Percentiles rank a stretch among this genome's conserved stretches.
Conservation (phyloP, 1,140 invertebrate genomes). For the Prorops nasuta region DNA sequence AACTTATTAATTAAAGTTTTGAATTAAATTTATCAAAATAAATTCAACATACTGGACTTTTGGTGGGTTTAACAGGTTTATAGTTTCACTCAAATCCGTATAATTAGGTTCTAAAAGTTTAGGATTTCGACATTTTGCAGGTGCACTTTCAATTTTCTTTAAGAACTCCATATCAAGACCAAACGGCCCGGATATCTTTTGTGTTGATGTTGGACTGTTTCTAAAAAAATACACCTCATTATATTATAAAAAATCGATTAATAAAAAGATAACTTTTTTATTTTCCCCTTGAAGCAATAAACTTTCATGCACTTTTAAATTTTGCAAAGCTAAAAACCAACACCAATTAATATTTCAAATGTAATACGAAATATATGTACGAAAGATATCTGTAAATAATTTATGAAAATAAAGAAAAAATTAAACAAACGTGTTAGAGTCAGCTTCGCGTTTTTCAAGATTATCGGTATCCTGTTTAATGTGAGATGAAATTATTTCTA, state of each 20-base stretch:
- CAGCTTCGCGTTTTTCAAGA: constrained; percentile 8
- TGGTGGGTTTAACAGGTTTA: constrained; percentile 28
- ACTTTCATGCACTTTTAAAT: too few relatives aligned
- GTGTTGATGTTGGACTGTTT: constrained; percentile 35
- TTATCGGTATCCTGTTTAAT: too few relatives aligned
- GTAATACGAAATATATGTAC: too few relatives aligned
- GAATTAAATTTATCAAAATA: neutral
- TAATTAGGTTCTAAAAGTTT: constrained; percentile 56
- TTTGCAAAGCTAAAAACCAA: too few relatives aligned
- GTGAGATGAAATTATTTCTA: too few relatives aligned
- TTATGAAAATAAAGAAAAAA: constrained; percentile 12
- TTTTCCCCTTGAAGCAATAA: constrained; percentile 1
- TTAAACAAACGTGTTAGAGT: constrained; percentile 20
- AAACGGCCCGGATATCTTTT: constrained; percentile 65
- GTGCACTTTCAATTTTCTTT: constrained; percentile 59
- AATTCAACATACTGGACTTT: constrained; percentile 33
- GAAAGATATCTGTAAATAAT: too few relatives aligned
- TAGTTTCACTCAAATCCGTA: constrained; percentile 32
- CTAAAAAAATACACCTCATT: constrained; percentile 27
- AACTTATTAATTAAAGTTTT: constrained; percentile 5
- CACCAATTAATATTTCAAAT: too few relatives aligned
- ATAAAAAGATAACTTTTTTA: too few relatives aligned
- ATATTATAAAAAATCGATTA: too few relatives aligned
- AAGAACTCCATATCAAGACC: constrained; percentile 69
- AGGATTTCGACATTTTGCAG: constrained; percentile 49